Conservation (phyloP, 2,113 vertebrate species). For the Caracal caracal region DNA sequence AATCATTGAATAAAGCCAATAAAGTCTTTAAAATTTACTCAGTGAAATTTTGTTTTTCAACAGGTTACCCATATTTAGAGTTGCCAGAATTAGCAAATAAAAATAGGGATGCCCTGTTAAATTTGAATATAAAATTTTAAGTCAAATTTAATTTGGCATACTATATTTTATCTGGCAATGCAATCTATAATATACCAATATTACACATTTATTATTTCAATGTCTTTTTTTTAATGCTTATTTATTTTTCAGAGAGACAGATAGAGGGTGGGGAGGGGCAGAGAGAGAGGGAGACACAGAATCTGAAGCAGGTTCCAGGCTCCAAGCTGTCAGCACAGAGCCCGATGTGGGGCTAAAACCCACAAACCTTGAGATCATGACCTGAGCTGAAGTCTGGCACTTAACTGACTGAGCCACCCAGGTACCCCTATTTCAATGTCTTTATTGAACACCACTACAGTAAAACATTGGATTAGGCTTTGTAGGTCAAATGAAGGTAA, state of each 20-base stretch:
- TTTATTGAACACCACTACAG: neutral
- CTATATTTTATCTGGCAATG: neutral
- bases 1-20: neutral
- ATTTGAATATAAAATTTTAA: conserved; percentile 24
- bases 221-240: too few species aligned
- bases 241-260: too few species aligned
- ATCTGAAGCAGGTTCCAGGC: too few species aligned
- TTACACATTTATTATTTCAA: neutral
- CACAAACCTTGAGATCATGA: too few species aligned
- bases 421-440: neutral
- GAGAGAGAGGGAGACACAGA: too few species aligned
- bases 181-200: neutral
- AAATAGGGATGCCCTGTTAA: neutral
- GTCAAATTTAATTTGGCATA: neutral
- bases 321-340: too few species aligned
- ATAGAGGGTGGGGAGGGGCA: too few species aligned
- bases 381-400: too few species aligned
- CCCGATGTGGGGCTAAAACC: too few species aligned
- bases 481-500: conserved; percentile 21
- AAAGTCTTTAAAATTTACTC: neutral
- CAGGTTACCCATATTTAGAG: neutral
- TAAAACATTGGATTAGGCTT: neutral
- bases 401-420: too few species aligned
- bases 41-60: neutral
- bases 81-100: conserved; percentile 16